Evolutionary conservation across 2,113 vertebrate species (phyloP), one percentile per base, ranked within the genome.

Genomic region (Chlamydotis undulata): DNA sequence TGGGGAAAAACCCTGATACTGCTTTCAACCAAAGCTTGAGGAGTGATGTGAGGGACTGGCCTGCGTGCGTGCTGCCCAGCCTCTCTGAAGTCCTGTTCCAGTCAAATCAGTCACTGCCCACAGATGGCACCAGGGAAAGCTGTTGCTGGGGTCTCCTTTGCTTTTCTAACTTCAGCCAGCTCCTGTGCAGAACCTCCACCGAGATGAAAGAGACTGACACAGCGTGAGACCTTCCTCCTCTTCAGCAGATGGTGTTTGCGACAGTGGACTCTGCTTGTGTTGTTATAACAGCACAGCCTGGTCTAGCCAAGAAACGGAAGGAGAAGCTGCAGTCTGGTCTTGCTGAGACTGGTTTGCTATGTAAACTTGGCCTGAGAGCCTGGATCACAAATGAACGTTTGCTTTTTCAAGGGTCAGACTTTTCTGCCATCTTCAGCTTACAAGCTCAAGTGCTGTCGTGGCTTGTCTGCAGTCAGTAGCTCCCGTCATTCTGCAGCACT

Each of bases 171-270:
- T 93, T 73, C 91, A 95, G 65, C 91, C 91, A 89, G 74, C 93
- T 93, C 78, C 87, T 73, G 61, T 82, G 84, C 77, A 60, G 96
- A 93, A 88, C 91, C 93, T 94, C 87, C 93, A 89, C 77, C 43
- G 87, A 87, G 95, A 96, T 95, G 61, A 96, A 91, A 96, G 95
- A 84, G 95, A 74, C 57, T 86, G 92, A 92, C 91, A 84, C 94
- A 87, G 91, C 6, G 49, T 96, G 96, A 96, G 91, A 89, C 95
- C 94, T 97, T 89, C 96, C 94, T 96, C 95, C 94, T 89, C 93
- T 82, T 96, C 95, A 95, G 95, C 95, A 97, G 96, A 97, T 96
- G 95, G 95, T 96, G 94, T 95, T 96, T 96, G 89, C 9, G 25
- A 75, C 87, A 70, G 81, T 92, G 95, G 96, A 95, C 95, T 95